Evolutionary conservation across 1,140 invertebrate species (phyloP), one percentile per base, ranked within the genome.

Genomic region (Drosophila punjabiensis): DNA sequence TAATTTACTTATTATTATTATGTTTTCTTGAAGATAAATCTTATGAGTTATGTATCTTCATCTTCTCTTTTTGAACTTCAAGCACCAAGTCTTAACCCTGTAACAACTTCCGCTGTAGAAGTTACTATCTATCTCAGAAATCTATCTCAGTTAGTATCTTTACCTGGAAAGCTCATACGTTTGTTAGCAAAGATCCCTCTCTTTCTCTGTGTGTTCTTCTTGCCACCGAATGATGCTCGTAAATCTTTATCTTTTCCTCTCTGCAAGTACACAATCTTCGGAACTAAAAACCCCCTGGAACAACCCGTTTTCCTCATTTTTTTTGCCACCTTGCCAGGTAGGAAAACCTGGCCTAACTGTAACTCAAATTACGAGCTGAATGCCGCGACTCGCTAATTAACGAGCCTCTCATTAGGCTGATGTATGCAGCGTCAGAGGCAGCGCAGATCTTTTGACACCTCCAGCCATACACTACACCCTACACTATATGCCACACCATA

Each of bases 381-480:
- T 58, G 73, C 30, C 67, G 62, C 64, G 60, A 48, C 39, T 61
- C 67, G 68, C 78, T 85, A 85, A 85, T 85, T 75, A 85, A 81
- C 64, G 69, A 84, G 81, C 67, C 50, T 52, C 77, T 79, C 79
- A 85, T 79, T 86, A 86, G 70, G 28, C 73, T 82, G 82, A 86
- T 79, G 79, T 61, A 62, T 82, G 79, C 79, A 82, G 53, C 69
- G 60, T 75, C 68, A 70, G 65, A 35, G 63, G 35, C 76, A 66
- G 60, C 79, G 60, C 79, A 66, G 65, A 81, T 81, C 78, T 75
- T 52, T 79, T 85, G 69, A 79, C 82, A 85, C 82, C 82, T 84
- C 56, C 35, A 67, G 24, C 52, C 45, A 37, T 56, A 37, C 18
- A 14, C 8, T 56, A 37, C 33, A 37, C 33, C 8, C 9, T 56